Base-by-base conservation (phyloP, 1,140 invertebrate genomes). In the Anoplophora glabripennis region DNA sequence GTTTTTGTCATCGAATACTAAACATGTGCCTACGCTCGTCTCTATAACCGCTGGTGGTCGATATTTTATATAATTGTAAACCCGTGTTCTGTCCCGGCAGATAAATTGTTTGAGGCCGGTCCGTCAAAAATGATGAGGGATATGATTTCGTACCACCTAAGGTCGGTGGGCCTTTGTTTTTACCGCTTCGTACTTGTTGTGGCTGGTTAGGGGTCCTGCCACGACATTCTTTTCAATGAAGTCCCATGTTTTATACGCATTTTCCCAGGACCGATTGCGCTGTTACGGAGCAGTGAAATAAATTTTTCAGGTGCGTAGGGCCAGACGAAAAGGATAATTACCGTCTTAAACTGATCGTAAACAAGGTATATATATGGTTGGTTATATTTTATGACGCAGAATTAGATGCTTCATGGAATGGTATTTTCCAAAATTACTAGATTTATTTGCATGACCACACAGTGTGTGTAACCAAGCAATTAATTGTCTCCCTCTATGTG, bases 111-210 rank as follows among this genome's bases (percentile, higher is more conserved):
- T 34, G 52, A 57, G 49, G 33, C 21, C 38, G 58, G 15, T 15
- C 52, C 53, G 58, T 60, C 58, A 60, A 49, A 47, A 60, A 60
- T 60, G 58, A 60, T 60, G 58, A 60, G 53, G 58, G 58, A 60
- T 60, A 54, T 41, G 42, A 60, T 60, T 54, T 60, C 40, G 34
- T 60, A 60, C 58, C 58, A 60, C 58, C 58, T 60, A 46, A 60
- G 58, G 58, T 33, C 42, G 36, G 46, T 36, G 12, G 28, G 46
- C 36, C 49, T 60, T 61, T 61, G 59, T 61, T 61, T 60, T 51
- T 49, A 51, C 58, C 58, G 58, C 58, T 60, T 21, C 33, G 51
- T 60, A 53, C 58, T 60, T 54, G 58, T 60, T 48, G 28, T 53
- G 46, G 40, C 58, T 55, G 38, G 45, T 48, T 46, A 56, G 52